phyloP scores from a whole-genome alignment of 2,797 vertebrate species.

The Lutjanus campechanus region DNA sequence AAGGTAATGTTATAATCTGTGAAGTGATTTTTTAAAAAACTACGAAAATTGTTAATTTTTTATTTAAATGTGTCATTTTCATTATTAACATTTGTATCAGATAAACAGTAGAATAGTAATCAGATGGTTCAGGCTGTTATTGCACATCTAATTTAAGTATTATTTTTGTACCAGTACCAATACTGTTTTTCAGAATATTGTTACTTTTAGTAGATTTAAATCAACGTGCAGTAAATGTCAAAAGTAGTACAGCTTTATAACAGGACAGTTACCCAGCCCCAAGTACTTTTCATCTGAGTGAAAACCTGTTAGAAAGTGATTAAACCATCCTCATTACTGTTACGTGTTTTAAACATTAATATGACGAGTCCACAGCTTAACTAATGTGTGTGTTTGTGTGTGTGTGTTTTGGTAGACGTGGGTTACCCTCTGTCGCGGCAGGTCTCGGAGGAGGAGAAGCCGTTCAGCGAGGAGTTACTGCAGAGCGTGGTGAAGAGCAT shows the following conservation, averaged over 20 bases:
- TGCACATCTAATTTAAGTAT: too few species aligned
- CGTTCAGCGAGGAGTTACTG: slow-evolving; percentile 92
- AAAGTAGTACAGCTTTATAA: not conserved
- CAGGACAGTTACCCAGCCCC: slow-evolving; percentile 44
- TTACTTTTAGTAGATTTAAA: not conserved
- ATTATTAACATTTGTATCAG: too few species aligned
- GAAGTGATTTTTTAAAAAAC: too few species aligned
- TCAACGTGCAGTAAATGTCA: not conserved
- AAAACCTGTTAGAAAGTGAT: not conserved
- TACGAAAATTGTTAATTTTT: too few species aligned
- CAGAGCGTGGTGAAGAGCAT: slow-evolving; percentile 95
- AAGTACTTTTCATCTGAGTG: slow-evolving; percentile 16
- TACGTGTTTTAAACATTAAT: not conserved
- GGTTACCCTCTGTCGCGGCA: slow-evolving; percentile 76
- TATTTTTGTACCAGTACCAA: too few species aligned
- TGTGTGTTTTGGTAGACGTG: slow-evolving; percentile 64
- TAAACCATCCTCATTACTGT: slow-evolving; percentile 10
- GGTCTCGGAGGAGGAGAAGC: slow-evolving; percentile 87
- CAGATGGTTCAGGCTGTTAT: not conserved
- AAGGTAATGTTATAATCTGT: too few species aligned
- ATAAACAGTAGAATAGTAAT: too few species aligned
- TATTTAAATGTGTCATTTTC: too few species aligned
- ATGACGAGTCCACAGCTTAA: not conserved
- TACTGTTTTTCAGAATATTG: not conserved
- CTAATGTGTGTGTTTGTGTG: slow-evolving; percentile 2